These are phyloP conservation scores for Onthophagus taurus DNA, from an alignment of 1,140 invertebrate species.

Conservation along the genomic window DNA sequence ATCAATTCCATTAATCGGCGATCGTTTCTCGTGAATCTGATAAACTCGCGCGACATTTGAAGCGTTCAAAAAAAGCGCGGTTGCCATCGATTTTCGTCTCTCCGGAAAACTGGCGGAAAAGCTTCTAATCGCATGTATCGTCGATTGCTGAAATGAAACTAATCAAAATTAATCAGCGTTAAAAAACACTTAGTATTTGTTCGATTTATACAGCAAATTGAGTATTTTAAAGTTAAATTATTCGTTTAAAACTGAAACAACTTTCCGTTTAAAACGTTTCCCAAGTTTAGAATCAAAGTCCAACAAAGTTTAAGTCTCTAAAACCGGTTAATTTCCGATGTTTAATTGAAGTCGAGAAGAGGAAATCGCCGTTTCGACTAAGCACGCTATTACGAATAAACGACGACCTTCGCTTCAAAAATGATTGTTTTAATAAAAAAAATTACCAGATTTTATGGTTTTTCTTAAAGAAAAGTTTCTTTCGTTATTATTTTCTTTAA, in stretches of 20 bases:
- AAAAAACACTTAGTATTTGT: conserved; percentile 1
- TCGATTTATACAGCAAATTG: too few relatives aligned
- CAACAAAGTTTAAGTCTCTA: too few relatives aligned
- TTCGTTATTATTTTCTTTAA: conserved; percentile 37
- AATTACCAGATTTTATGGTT: conserved; percentile 42
- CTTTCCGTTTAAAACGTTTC: too few relatives aligned
- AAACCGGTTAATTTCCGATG: conserved; percentile 20
- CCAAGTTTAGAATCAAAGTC: too few relatives aligned
- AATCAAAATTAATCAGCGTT: too few relatives aligned
- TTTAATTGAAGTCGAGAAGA: conserved; percentile 18
- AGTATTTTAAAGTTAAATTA: too few relatives aligned
- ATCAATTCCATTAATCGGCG: conserved; percentile 18
- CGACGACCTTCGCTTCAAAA: conserved; percentile 1
- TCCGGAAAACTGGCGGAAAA: conserved; percentile 37
- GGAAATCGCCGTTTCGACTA: conserved; percentile 6
- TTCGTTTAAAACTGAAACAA: too few relatives aligned
- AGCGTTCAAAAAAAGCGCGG: conserved; percentile 13
- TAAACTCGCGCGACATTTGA: not conserved
- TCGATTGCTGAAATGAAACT: conserved; percentile 37
- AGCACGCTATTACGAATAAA: conserved; percentile 17
- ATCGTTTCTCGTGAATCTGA: conserved; percentile 26
- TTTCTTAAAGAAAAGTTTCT: conserved; percentile 33
- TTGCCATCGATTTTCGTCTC: conserved; percentile 26
- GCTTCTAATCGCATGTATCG: conserved; percentile 34
- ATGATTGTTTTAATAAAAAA: not conserved